A percentile compares a stretch with the other conserved stretches of the same genome.
Evolutionary conservation across 2,113 vertebrate genomes (phyloP).

Genomic region (Onychostoma macrolepis): DNA sequence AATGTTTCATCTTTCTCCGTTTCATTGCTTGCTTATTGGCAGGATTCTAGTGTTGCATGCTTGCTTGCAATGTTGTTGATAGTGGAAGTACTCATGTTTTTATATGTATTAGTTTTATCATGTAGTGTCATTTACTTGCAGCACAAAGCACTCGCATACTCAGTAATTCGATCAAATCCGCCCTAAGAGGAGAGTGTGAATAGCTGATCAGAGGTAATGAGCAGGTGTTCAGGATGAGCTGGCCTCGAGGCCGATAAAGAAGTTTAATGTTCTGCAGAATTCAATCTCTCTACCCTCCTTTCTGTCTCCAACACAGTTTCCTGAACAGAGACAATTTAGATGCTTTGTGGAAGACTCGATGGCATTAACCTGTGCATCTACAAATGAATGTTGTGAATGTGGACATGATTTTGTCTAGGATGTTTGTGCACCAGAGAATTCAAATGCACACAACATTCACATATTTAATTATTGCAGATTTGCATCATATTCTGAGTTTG

Average conservation of each 20-base stretch:
- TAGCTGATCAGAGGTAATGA: slow-evolving; percentile 17
- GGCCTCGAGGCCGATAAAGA: neutral
- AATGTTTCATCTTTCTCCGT: neutral
- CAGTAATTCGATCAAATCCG: neutral
- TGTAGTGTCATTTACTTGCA: neutral
- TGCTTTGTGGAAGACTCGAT: neutral
- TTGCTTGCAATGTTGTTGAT: neutral
- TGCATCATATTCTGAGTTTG: too few species aligned
- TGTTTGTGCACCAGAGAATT: neutral
- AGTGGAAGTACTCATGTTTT: neutral
- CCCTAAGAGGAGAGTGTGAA: neutral
- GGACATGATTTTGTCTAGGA: neutral
- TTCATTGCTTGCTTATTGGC: neutral
- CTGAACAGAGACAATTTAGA: neutral
- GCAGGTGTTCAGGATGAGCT: slow-evolving; percentile 30
- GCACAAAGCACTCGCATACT: neutral
- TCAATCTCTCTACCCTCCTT: neutral
- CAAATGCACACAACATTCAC: too few species aligned
- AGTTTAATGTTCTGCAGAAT: slow-evolving; percentile 39
- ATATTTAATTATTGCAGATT: too few species aligned
- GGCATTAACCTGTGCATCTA: neutral
- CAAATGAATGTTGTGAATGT: neutral
- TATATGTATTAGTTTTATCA: neutral
- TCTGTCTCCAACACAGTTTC: neutral
- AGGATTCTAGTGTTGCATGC: neutral